Evolutionary conservation across 1,140 invertebrate species (phyloP).

Genomic region (Helicoverpa zea): DNA sequence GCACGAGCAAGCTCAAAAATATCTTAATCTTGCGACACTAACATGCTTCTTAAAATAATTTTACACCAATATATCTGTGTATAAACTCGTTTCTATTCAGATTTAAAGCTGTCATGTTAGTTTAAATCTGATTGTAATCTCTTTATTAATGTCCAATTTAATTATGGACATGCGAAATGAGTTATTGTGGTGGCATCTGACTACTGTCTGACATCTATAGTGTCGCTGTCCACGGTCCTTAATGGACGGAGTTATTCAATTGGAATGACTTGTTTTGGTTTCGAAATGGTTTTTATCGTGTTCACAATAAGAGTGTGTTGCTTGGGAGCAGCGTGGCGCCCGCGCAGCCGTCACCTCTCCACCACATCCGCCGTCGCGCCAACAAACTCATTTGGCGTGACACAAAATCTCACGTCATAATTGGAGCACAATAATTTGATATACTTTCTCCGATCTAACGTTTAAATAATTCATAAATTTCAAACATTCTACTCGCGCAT

Average conservation of each 20-base stretch:
- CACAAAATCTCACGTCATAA: constrained; percentile 67
- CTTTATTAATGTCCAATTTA: constrained; percentile 48
- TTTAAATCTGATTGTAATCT: constrained; percentile 35
- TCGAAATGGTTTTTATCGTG: background rate
- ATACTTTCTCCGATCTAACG: constrained; percentile 71
- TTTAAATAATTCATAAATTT: constrained; percentile 73
- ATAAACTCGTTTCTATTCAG: constrained; percentile 9
- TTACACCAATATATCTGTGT: background rate
- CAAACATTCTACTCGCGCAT: constrained; percentile 54
- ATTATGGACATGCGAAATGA: constrained; percentile 37
- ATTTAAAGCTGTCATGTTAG: constrained; percentile 38
- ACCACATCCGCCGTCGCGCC: constrained; percentile 47
- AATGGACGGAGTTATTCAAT: background rate
- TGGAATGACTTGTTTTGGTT: constrained; percentile 2
- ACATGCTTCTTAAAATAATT: background rate
- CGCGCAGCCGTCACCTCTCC: constrained; percentile 6
- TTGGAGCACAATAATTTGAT: constrained; percentile 77
- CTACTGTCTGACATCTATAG: constrained; percentile 43
- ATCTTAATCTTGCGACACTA: too few species aligned
- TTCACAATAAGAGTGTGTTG: background rate
- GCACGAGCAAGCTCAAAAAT: too few species aligned
- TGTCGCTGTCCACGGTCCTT: constrained; percentile 33
- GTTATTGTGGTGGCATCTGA: constrained; percentile 19
- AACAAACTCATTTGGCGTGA: constrained; percentile 61
- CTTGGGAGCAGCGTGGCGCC: background rate